These are phyloP conservation scores for Andrena hattorfiana DNA, from an alignment of 2,888 invertebrate genomes.

Conservation along the genomic window DNA sequence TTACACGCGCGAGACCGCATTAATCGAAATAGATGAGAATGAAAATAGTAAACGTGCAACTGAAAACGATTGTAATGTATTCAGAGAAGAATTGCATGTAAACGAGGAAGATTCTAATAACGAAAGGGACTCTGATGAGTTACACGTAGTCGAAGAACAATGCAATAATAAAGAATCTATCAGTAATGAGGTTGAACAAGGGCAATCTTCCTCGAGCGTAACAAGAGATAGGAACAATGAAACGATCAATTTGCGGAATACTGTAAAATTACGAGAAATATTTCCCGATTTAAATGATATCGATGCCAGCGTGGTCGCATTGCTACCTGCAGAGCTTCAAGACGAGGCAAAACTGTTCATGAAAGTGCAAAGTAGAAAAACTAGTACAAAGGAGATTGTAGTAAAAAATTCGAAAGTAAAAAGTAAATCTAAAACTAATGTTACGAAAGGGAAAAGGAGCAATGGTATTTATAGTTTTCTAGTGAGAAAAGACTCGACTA, in stretches of 20 bases:
- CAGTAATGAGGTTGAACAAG: background rate
- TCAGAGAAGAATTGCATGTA: background rate
- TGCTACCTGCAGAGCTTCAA: constrained; percentile 83
- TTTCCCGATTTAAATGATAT: constrained; percentile 85
- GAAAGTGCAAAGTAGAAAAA: constrained; percentile 57
- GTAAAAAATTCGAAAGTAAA: constrained; percentile 65
- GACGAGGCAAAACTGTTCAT: constrained; percentile 78
- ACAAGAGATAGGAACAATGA: background rate
- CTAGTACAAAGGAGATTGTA: constrained; percentile 54
- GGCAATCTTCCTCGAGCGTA: background rate
- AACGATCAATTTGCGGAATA: background rate
- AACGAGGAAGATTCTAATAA: background rate
- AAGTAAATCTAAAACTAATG: constrained; percentile 60
- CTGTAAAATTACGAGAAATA: constrained; percentile 80
- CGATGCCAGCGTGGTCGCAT: constrained; percentile 81
- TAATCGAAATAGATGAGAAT: constrained; percentile 13
- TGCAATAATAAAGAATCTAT: background rate
- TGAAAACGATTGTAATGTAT: background rate
- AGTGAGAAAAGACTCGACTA: constrained; percentile 81
- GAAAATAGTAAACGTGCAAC: background rate
- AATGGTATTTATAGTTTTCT: constrained; percentile 84
- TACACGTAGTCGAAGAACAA: background rate
- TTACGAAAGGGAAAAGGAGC: constrained; percentile 55
- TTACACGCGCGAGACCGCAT: background rate
- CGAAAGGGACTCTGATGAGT: background rate